phyloP scores from a whole-genome alignment of 2,113 vertebrate species.

The Thamnaconus septentrionalis region DNA sequence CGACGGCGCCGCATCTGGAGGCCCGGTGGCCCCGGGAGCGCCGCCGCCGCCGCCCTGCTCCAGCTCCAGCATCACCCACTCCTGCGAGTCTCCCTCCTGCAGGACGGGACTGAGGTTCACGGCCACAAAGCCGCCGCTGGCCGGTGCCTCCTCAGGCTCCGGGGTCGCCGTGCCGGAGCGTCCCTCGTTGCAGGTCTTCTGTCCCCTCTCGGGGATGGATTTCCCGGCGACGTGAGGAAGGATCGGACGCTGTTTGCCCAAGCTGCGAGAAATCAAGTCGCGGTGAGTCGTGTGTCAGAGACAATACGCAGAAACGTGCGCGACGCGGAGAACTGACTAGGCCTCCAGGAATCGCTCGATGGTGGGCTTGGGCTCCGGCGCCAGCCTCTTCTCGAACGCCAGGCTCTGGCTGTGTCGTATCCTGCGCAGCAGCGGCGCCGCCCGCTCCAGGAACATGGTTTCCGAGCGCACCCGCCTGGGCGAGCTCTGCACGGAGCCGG shows the following conservation, averaged over 20 bases:
- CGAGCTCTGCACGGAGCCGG: slow-evolving; percentile 87
- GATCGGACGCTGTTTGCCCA: slow-evolving; percentile 86
- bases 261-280: slow-evolving; percentile 68
- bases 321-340: slow-evolving; percentile 75
- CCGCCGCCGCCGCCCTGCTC: slow-evolving; percentile 85
- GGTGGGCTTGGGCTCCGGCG: slow-evolving; percentile 91
- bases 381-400: slow-evolving; percentile 92
- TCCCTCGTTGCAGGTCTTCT: slow-evolving; percentile 81
- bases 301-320: neutral
- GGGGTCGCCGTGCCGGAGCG: slow-evolving; percentile 79
- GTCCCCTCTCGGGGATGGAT: slow-evolving; percentile 69
- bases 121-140: slow-evolving; percentile 91
- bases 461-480: slow-evolving; percentile 92
- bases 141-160: slow-evolving; percentile 85
- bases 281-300: neutral
- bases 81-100: slow-evolving; percentile 92
- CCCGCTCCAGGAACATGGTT: slow-evolving; percentile 86
- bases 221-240: slow-evolving; percentile 74
- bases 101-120: slow-evolving; percentile 90
- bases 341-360: slow-evolving; percentile 93
- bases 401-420: slow-evolving; percentile 94
- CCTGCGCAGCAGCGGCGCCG: slow-evolving; percentile 87
- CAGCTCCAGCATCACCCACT: slow-evolving; percentile 96
- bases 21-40: slow-evolving; percentile 78
- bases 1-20: slow-evolving; percentile 73